These are phyloP conservation scores for Tetheella fluctuosa DNA, from an alignment of 2,888 invertebrate species.

Conservation along the genomic window DNA sequence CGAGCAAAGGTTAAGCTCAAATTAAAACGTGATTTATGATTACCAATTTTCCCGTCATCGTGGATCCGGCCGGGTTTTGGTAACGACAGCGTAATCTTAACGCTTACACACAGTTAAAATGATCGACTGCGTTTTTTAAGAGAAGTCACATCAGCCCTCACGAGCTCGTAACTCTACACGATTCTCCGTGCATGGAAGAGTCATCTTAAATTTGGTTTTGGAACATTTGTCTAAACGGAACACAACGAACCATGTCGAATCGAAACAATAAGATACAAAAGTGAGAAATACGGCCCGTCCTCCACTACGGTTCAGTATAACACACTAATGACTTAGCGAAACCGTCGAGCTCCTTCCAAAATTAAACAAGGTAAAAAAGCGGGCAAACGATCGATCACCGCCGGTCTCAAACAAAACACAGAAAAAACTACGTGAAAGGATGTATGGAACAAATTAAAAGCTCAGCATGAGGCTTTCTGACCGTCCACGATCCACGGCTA, in stretches of 20 bases:
- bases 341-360: slow-evolving; percentile 73
- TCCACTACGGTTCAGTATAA: slow-evolving; percentile 26
- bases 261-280: slow-evolving; percentile 58
- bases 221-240: slow-evolving; percentile 29
- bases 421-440: slow-evolving; percentile 77
- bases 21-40: slow-evolving; percentile 67
- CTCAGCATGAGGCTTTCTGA: slow-evolving; percentile 77
- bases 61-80: slow-evolving; percentile 25
- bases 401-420: slow-evolving; percentile 76
- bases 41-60: slow-evolving; percentile 60
- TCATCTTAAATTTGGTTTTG: slow-evolving; percentile 23
- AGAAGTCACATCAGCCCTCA: background rate
- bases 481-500: slow-evolving; percentile 56
- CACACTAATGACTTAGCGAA: slow-evolving; percentile 81
- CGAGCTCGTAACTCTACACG: slow-evolving; percentile 2
- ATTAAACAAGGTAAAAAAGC: slow-evolving; percentile 81
- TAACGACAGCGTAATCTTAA: slow-evolving; percentile 11
- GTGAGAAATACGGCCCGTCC: slow-evolving; percentile 48
- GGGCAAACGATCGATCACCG: slow-evolving; percentile 80
- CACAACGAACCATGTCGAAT: slow-evolving; percentile 54
- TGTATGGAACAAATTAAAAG: slow-evolving; percentile 83
- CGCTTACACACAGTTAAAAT: background rate
- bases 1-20: slow-evolving; percentile 58
- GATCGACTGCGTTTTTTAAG: background rate
- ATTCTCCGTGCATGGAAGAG: slow-evolving; percentile 28